These are phyloP conservation scores for Axis porcinus DNA, from an alignment of 2,113 vertebrate genomes.

Conservation along the genomic window DNA sequence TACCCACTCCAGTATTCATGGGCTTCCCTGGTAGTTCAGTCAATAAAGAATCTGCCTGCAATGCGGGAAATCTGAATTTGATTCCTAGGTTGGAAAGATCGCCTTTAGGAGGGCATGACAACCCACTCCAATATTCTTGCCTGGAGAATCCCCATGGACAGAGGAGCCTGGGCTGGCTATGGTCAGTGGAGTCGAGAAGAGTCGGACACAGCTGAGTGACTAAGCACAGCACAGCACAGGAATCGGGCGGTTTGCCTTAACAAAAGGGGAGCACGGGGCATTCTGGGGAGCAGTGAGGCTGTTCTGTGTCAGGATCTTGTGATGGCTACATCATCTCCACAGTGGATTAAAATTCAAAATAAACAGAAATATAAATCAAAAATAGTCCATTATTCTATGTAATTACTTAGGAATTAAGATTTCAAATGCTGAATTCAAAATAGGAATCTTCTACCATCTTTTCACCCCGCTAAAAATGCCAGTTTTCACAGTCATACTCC, in stretches of 20 bases:
- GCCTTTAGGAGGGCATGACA: background rate
- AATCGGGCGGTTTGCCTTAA: too few relatives aligned
- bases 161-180: fast-evolving
- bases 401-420: background rate
- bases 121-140: background rate
- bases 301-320: background rate
- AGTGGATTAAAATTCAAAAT: background rate
- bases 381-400: background rate
- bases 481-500: background rate
- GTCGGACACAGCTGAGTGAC: too few relatives aligned
- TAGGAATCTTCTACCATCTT: background rate
- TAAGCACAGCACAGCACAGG: too few relatives aligned
- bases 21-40: too few relatives aligned
- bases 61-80: too few relatives aligned
- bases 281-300: background rate
- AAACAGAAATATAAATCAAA: background rate
- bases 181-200: fast-evolving
- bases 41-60: too few relatives aligned
- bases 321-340: background rate
- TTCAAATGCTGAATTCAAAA: background rate
- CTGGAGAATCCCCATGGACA: background rate
- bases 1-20: too few relatives aligned
- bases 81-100: background rate
- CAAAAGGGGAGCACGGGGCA: background rate
- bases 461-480: background rate